Evolutionary conservation across 2,888 invertebrate species (phyloP).

Genomic region (Elegia similella): DNA sequence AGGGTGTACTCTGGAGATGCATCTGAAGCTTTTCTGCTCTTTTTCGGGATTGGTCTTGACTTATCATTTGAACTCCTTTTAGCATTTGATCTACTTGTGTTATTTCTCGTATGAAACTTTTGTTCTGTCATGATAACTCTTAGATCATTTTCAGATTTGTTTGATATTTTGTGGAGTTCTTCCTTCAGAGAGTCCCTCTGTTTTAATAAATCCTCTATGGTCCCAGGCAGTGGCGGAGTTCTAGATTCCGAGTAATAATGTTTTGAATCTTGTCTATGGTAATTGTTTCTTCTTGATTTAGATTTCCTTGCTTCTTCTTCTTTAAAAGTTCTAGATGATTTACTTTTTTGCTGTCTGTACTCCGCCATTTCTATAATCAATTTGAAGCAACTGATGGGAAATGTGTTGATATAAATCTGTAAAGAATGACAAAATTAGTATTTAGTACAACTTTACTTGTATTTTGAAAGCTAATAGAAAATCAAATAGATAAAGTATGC

Average conservation of each 20-base stretch:
- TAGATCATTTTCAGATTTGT: constrained; percentile 35
- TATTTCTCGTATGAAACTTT: constrained; percentile 39
- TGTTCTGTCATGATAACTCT: constrained; percentile 30
- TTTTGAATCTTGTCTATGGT: constrained; percentile 35
- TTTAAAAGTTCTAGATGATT: constrained; percentile 43
- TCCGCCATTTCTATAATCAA: constrained; percentile 49
- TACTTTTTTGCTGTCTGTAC: constrained; percentile 41
- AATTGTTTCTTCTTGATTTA: constrained; percentile 41
- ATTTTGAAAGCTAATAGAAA: constrained; percentile 20
- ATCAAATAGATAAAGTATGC: constrained; percentile 15
- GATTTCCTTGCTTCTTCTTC: constrained; percentile 40
- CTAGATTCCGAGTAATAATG: constrained; percentile 45
- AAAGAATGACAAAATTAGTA: constrained; percentile 40
- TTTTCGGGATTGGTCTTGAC: constrained; percentile 19
- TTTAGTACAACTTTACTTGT: constrained; percentile 1
- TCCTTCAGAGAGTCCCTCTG: constrained; percentile 58
- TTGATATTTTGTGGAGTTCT: constrained; percentile 54
- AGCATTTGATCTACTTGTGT: constrained; percentile 35
- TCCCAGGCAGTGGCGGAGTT: constrained; percentile 66
- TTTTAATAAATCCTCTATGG: constrained; percentile 61
- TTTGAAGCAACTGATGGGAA: constrained; percentile 29
- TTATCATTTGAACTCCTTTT: constrained; percentile 32
- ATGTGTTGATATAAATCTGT: constrained; percentile 49
- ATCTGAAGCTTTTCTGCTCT: constrained; percentile 31
- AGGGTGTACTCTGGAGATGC: constrained; percentile 78